Evolutionary conservation across 2,797 vertebrate species (phyloP), one percentile per base, ranked within the genome.

Genomic region (Clarias laeviceps): DNA sequence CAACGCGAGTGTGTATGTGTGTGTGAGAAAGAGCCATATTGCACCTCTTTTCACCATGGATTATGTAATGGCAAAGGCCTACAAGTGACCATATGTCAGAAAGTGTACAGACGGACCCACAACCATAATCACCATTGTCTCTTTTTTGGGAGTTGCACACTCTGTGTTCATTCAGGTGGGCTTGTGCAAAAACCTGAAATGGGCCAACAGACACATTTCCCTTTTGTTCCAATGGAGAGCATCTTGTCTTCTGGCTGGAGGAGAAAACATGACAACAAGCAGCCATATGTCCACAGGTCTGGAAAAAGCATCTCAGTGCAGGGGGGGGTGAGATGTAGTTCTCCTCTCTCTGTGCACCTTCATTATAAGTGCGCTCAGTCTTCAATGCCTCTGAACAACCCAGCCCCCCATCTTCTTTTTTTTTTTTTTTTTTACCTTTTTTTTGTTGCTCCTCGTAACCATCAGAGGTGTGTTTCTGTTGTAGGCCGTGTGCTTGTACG

Each of bases 1-100:
- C 91, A 40, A 65, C 77, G 34, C n/a, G 27, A 82, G 85, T 76
- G 81, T 85, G 50, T 85, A 66, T 89, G 80, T 91, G 89, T 88
- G 91, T 88, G 92, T 88, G 92, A 91, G 90, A 93, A 93, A 94
- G 91, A 90, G 89, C 89, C 93, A 94, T 89, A 91, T 93, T 93
- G 93, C 91, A 66, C 80, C 80, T 79, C 88, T 89, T 86, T 91
- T 88, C 92, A 89, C 92, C 40, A 86, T 91, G 91, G 94, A 93
- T 95, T 95, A 95, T 94, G 94, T 94, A 94, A 95, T 89, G 90
- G 91, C 90, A 88, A 89, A 93, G 92, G 92, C 91, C 90, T 87
- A 91, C 92, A 94, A 94, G 93, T 94, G 94, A 94, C 95, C 95
- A 95, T 95, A 95, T 95, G 95, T 94, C 94, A 91, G 90, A 92